A percentile compares a stretch with the other conserved stretches of the same genome.
Conservation (phyloP, 2,797 vertebrate species). For the Sardinella longiceps region DNA sequence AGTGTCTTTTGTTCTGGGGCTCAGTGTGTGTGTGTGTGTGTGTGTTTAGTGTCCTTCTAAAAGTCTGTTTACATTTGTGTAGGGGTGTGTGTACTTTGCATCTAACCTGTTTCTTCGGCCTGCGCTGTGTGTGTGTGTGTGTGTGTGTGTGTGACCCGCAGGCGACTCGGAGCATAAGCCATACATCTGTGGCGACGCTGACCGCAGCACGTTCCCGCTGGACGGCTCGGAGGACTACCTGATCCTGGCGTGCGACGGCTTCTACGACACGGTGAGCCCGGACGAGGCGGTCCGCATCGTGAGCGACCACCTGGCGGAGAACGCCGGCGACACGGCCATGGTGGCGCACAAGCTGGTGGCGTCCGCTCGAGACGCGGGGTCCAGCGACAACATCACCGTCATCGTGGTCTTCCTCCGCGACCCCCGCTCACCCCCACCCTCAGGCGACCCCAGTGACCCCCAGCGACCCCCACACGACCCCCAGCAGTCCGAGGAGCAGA, state of each 20-base stretch:
- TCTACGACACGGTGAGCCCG: slow-evolving; percentile 94
- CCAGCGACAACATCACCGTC: slow-evolving; percentile 98
- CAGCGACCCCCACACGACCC: too few relatives aligned
- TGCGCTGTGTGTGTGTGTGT: slow-evolving; percentile 21
- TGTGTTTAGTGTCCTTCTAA: too few relatives aligned
- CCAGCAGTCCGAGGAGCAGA: slow-evolving; percentile 78
- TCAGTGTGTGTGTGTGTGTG: neutral
- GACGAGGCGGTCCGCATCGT: slow-evolving; percentile 97
- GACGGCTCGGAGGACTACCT: slow-evolving; percentile 98
- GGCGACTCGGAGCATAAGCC: slow-evolving; percentile 98
- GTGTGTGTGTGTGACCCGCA: slow-evolving; percentile 63
- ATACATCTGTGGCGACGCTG: slow-evolving; percentile 96
- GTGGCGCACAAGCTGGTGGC: slow-evolving; percentile 98
- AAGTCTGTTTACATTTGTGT: too few relatives aligned
- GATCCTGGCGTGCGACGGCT: slow-evolving; percentile 97
- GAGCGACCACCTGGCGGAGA: slow-evolving; percentile 95
- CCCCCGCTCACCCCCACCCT: slow-evolving; percentile 79
- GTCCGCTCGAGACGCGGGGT: slow-evolving; percentile 94
- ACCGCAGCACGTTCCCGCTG: slow-evolving; percentile 81
- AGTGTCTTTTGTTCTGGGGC: neutral
- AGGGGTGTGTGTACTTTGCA: too few relatives aligned
- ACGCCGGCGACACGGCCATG: slow-evolving; percentile 95
- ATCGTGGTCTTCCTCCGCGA: slow-evolving; percentile 98
- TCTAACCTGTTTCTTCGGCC: too few relatives aligned
- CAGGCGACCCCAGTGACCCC: slow-evolving; percentile 75